A percentile compares a stretch with the other conserved stretches of the same genome.
phyloP scores from a whole-genome alignment of 35 echinoderm and acorn worm species.

The Apostichopus parvimensis region DNA sequence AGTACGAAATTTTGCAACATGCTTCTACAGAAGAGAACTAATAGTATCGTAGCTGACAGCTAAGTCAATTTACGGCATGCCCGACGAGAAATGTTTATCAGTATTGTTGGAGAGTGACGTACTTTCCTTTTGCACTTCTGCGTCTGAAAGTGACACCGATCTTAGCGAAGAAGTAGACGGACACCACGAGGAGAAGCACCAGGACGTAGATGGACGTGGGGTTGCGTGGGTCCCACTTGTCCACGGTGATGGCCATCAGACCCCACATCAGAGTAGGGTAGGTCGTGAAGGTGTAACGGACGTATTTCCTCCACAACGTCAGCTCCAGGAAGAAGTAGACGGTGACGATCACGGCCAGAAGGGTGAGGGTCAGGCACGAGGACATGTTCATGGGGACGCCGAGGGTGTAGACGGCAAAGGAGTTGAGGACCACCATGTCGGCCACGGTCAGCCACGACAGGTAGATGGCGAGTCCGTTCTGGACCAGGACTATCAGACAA shows the following conservation, averaged over 20 bases:
- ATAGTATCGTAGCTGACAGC: too few species aligned
- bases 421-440: conserved; percentile 68
- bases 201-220: conserved; percentile 13
- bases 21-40: too few species aligned
- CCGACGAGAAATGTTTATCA: background rate
- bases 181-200: background rate
- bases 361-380: conserved; percentile 56
- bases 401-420: conserved; percentile 51
- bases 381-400: conserved; percentile 42
- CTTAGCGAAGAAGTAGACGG: background rate
- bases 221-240: conserved; percentile 62
- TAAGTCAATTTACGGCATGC: too few species aligned
- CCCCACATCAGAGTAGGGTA: conserved; percentile 68
- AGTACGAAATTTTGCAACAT: too few species aligned
- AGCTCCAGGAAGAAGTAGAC: conserved; percentile 82
- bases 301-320: conserved; percentile 61
- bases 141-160: background rate
- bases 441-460: conserved; percentile 79
- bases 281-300: conserved; percentile 71
- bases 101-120: background rate
- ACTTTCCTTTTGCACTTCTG: background rate
- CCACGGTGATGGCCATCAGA: conserved; percentile 38
- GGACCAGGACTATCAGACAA: conserved; percentile 68
- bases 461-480: conserved; percentile 86
- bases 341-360: conserved; percentile 59